These are phyloP conservation scores for Athrips mouffetella DNA, from an alignment of 2,888 invertebrate species.

Conservation along the genomic window DNA sequence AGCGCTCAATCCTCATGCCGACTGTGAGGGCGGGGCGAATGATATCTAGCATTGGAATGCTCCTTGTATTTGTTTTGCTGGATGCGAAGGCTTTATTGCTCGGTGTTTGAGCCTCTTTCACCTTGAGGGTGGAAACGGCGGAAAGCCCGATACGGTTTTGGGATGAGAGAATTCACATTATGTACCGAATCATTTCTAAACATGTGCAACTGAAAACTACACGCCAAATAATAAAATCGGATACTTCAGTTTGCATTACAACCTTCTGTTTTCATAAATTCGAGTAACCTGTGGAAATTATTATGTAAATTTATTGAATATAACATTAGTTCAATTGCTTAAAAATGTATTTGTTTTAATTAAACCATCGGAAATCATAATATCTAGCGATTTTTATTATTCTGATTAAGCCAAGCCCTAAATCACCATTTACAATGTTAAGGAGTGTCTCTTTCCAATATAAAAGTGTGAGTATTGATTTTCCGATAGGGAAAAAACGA, in stretches of 20 bases:
- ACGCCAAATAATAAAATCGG: constrained; percentile 19
- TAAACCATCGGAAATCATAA: too few relatives aligned
- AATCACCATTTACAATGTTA: constrained; percentile 53
- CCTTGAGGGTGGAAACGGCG: constrained; percentile 66
- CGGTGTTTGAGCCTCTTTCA: constrained; percentile 73
- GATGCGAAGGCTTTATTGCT: constrained; percentile 75
- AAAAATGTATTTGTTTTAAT: too few relatives aligned
- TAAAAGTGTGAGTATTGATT: constrained; percentile 75
- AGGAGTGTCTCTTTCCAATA: constrained; percentile 68
- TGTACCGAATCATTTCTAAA: constrained; percentile 56
- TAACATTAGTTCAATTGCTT: too few relatives aligned
- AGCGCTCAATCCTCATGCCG: constrained; percentile 76
- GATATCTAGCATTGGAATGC: constrained; percentile 80
- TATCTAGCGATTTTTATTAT: too few relatives aligned
- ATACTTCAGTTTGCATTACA: not conserved
- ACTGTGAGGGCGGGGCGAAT: constrained; percentile 77
- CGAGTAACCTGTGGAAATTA: too few relatives aligned
- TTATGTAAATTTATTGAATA: too few relatives aligned
- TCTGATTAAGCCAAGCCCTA: too few relatives aligned
- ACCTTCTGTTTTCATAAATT: not conserved
- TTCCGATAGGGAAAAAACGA: constrained; percentile 78
- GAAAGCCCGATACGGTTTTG: constrained; percentile 69
- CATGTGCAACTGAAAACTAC: constrained; percentile 48
- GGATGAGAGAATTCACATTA: constrained; percentile 66
- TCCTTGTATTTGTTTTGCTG: constrained; percentile 76